Conservation (phyloP, 2,113 vertebrate species). For the Strix aluco region DNA sequence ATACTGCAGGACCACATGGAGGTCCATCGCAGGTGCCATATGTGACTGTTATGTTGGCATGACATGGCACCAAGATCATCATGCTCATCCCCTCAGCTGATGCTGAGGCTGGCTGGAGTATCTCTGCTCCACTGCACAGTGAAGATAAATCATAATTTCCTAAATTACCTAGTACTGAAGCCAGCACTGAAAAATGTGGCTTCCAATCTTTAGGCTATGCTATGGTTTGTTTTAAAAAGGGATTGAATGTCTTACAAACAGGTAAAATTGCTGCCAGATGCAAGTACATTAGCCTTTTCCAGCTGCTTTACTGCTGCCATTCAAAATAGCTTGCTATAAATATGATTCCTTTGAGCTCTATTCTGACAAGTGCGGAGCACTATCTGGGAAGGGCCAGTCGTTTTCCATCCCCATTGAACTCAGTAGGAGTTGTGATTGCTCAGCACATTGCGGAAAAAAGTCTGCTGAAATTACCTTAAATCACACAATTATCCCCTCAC, state of each 20-base stretch:
- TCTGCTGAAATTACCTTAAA: conserved; percentile 57
- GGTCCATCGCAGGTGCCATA: too few relatives aligned
- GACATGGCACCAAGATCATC: neutral
- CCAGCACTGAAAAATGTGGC: neutral
- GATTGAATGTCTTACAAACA: conserved; percentile 45
- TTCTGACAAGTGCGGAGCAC: conserved; percentile 14
- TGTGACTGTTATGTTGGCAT: neutral
- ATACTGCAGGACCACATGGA: neutral
- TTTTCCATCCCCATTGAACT: conserved; percentile 39
- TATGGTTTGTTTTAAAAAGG: conserved; percentile 45
- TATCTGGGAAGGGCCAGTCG: conserved; percentile 19
- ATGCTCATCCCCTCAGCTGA: neutral
- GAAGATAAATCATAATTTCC: conserved; percentile 20
- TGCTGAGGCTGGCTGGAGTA: neutral
- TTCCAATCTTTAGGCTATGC: conserved; percentile 21
- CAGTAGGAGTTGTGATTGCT: conserved; percentile 44
- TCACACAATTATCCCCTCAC: conserved; percentile 51
- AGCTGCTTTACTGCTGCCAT: conserved; percentile 62
- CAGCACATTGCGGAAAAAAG: conserved; percentile 14
- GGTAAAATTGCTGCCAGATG: conserved; percentile 58
- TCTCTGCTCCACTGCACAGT: neutral
- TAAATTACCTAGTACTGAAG: conserved; percentile 10
- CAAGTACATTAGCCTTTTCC: conserved; percentile 46
- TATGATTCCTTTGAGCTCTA: conserved; percentile 52
- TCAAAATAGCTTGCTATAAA: conserved; percentile 60